phyloP scores from a whole-genome alignment of 2,888 invertebrate genomes.

The Scelioninae gen. 2 region DNA sequence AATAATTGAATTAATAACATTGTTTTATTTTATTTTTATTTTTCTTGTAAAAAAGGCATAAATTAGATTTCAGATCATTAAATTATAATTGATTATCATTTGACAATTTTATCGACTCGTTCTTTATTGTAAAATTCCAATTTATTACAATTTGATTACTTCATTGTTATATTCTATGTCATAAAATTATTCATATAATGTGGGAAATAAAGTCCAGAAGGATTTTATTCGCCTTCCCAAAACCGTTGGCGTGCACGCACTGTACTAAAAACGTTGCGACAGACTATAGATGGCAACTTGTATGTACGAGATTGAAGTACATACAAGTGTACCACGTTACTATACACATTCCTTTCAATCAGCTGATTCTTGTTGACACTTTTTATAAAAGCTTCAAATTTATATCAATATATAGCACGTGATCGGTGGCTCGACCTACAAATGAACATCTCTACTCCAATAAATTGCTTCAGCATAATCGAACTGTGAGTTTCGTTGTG shows the following conservation, averaged over 20 bases:
- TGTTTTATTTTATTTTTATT: no score
- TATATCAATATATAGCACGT: neutral
- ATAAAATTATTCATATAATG: no score
- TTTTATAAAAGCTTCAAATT: slow-evolving; percentile 27
- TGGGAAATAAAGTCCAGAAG: no score
- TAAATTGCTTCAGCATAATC: neutral
- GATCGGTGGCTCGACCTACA: neutral
- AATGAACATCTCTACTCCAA: neutral
- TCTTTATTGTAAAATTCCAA: no score
- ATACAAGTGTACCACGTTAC: slow-evolving; percentile 1
- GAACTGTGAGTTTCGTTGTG: neutral
- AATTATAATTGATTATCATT: no score
- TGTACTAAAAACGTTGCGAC: slow-evolving; percentile 22
- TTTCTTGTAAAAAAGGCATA: no score
- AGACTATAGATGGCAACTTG: slow-evolving; percentile 28
- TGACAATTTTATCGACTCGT: no score
- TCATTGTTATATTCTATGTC: no score
- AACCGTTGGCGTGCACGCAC: neutral
- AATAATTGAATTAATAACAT: no score
- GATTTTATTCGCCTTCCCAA: no score
- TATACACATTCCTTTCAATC: slow-evolving; percentile 28
- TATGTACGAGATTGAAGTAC: neutral
- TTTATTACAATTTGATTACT: no score
- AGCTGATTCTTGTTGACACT: slow-evolving; percentile 48
- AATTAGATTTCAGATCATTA: no score